These are phyloP conservation scores for Manacus vitellinus DNA, from an alignment of 2,113 vertebrate species.

Conservation along the genomic window DNA sequence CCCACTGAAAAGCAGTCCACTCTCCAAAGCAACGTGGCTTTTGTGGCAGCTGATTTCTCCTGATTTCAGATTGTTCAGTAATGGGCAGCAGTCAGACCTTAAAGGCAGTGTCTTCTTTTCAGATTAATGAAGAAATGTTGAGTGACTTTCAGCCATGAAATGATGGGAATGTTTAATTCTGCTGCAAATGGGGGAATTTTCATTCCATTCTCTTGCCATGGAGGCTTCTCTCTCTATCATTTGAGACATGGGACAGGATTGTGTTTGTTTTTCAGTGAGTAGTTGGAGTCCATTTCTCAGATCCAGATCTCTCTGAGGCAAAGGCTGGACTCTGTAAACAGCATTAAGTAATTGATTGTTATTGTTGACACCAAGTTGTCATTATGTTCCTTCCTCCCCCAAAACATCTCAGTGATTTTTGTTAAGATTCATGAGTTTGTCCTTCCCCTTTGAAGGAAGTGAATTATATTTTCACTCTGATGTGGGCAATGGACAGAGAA, in stretches of 20 bases:
- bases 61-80: background rate
- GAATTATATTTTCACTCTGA: background rate
- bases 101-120: background rate
- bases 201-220: background rate
- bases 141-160: background rate
- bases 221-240: background rate
- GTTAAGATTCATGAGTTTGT: background rate
- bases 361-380: background rate
- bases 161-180: background rate
- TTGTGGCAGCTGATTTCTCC: background rate
- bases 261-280: background rate
- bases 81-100: background rate
- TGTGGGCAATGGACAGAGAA: background rate
- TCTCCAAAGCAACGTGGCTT: background rate
- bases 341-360: background rate
- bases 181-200: background rate
- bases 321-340: background rate
- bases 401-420: background rate
- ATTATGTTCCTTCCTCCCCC: background rate
- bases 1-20: background rate
- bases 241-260: background rate
- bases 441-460: background rate
- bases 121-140: background rate
- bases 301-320: background rate
- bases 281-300: background rate